Base-by-base conservation (phyloP, 2,113 vertebrate species). In the Festucalex cinctus region DNA sequence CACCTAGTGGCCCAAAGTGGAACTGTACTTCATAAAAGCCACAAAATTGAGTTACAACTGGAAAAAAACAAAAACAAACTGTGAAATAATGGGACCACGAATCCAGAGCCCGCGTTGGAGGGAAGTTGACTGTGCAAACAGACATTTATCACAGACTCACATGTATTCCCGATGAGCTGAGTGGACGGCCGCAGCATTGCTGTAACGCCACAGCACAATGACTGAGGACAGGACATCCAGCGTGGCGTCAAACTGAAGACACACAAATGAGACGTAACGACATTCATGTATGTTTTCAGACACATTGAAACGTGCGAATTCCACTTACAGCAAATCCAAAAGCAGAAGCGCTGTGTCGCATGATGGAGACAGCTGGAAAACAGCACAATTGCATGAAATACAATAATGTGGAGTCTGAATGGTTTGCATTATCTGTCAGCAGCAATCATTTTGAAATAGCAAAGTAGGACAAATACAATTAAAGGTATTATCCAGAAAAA, bases 141-240 rank as follows among this genome's bases (percentile, higher is more conserved):
- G 8, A 41, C 39, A 41, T 41, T 41, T 41, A 46, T 46, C 19
- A 46, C 16, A 6, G n/a, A 97, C 96, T 98, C 80, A 98, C 97
- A 98, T 93, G 91, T 99, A 97, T 70, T 99, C 97, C 7, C 96
- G 91, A 84, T 98, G 95, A 0, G 96, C 96, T 1, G 97, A 99
- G 86, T 99, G 96, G 35, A 99, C 95, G 0, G 97, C 96, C 0
- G 96, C 95, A 0, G 97, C 97, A 0, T 98, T 99, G 92, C 95
- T 96, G 87, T 99, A 99, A 49, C 97, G 94, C 97, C 97, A 99
- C 81, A 98, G n/a, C 37, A 98, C 97, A 26, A 98, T 99, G 12
- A 92, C 91, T 0, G 97, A 98, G 0, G 96, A 98, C 83, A 99
- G 76, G 62, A 98, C 96, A 3, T 99, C 97, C 76, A 99, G 90